phyloP scores from a whole-genome alignment of 2,797 vertebrate genomes.

The Smutsia gigantea region DNA sequence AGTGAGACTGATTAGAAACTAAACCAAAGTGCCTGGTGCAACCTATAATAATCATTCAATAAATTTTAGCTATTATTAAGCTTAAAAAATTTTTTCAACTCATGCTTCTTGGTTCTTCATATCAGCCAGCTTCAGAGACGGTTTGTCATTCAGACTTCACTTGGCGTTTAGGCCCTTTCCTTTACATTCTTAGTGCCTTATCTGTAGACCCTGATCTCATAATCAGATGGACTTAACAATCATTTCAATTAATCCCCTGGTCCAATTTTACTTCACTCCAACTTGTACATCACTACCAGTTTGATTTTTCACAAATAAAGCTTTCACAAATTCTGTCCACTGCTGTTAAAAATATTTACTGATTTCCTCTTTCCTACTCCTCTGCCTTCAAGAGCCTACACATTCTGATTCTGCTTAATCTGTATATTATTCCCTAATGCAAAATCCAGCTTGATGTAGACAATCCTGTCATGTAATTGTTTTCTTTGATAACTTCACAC shows the following conservation, averaged over 20 bases:
- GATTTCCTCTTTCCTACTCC: not conserved
- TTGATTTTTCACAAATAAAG: constrained; percentile 9
- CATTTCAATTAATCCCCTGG: not conserved
- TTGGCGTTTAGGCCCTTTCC: not conserved
- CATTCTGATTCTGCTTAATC: not conserved
- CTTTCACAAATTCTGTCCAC: not conserved
- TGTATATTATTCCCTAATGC: not conserved
- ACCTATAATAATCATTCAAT: not conserved
- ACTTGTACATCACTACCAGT: not conserved
- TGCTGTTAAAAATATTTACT: not conserved
- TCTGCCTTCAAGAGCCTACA: not conserved
- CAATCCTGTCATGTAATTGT: not conserved
- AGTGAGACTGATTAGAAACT: not conserved
- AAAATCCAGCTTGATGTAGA: not conserved
- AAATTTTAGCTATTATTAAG: not conserved
- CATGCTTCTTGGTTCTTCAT: not conserved
- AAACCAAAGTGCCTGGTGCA: not conserved
- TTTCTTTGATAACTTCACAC: not conserved
- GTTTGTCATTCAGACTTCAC: too few species aligned
- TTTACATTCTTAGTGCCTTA: not conserved
- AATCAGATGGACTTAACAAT: not conserved
- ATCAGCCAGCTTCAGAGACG: not conserved
- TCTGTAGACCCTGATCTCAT: not conserved
- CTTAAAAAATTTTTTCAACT: not conserved
- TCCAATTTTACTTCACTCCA: not conserved